Conservation (phyloP, 2,113 vertebrate species). For the Semicossyphus pulcher region DNA sequence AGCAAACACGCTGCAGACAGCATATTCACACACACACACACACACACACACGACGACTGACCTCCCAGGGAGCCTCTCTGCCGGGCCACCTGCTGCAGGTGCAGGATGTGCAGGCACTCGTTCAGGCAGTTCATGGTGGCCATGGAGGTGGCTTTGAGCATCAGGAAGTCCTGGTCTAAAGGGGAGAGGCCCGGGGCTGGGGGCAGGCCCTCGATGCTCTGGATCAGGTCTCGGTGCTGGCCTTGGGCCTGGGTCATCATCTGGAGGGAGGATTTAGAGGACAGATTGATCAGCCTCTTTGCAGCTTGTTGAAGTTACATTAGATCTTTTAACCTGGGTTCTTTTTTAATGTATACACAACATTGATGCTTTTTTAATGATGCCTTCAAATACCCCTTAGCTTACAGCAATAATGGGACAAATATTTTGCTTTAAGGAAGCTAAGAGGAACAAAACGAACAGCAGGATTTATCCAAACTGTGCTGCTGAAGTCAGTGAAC, state of each 20-base stretch:
- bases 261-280: constrained; percentile 51
- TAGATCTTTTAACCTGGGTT: no score
- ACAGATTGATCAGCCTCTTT: no score
- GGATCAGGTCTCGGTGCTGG: constrained; percentile 94
- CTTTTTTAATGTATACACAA: no score
- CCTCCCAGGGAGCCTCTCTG: constrained; percentile 90
- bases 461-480: background rate
- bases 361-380: no score
- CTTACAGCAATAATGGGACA: background rate
- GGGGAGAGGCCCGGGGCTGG: constrained; percentile 90
- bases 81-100: constrained; percentile 93
- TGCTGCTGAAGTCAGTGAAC: background rate
- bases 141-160: constrained; percentile 98
- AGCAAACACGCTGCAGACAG: background rate
- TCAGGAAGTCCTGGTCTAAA: constrained; percentile 95
- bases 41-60: constrained; percentile 59
- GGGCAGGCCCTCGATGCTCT: constrained; percentile 94
- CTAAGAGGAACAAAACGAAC: background rate
- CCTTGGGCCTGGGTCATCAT: constrained; percentile 97
- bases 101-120: constrained; percentile 97
- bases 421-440: background rate
- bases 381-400: no score
- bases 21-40: no score
- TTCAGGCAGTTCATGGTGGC: constrained; percentile 98
- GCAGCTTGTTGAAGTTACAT: no score